Percentiles rank a stretch among this genome's conserved stretches.
Evolutionary conservation across 2,797 vertebrate species (phyloP).

Genomic region (Pseudochirops corinnae): DNA sequence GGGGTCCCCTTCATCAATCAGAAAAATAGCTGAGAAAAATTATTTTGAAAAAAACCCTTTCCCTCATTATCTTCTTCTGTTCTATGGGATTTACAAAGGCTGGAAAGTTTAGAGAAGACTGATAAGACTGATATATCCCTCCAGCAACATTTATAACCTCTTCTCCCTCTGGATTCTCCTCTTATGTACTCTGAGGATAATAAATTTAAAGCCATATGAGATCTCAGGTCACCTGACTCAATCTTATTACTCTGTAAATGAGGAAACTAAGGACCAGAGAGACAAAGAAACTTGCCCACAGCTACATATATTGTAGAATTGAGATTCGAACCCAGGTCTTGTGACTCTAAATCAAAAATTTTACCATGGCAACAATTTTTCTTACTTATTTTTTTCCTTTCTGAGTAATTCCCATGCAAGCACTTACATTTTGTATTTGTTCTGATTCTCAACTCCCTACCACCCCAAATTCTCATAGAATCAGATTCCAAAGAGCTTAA

Average conservation of each 20-base stretch:
- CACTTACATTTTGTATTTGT: background rate
- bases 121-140: background rate
- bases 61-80: background rate
- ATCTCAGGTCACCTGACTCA: background rate
- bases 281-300: background rate
- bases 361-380: background rate
- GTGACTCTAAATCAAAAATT: background rate
- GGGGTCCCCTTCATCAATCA: background rate
- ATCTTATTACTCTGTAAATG: background rate
- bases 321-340: background rate
- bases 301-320: background rate
- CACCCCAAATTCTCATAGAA: background rate
- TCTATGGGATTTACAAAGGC: background rate
- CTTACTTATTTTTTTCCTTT: background rate
- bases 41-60: background rate
- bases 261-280: background rate
- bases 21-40: background rate
- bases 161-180: background rate
- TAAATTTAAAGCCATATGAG: background rate
- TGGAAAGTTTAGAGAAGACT: background rate
- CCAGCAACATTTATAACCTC: background rate
- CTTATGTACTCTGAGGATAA: background rate
- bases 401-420: background rate
- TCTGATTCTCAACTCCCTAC: background rate
- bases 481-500: background rate